Evolutionary conservation across 2,888 invertebrate species (phyloP).

Genomic region (Myopa tessellatipennis): DNA sequence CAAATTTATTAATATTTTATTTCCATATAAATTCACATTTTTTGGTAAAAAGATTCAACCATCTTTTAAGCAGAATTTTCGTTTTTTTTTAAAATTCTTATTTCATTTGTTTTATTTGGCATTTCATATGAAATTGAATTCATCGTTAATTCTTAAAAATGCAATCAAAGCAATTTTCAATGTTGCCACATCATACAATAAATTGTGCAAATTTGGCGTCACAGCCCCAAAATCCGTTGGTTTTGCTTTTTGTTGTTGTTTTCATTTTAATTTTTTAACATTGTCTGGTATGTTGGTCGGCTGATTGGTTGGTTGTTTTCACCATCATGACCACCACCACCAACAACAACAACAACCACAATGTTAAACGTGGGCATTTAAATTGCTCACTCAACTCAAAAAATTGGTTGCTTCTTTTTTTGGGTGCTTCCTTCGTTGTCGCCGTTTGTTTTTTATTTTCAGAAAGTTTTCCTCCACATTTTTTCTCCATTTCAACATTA

Average conservation of each 20-base stretch:
- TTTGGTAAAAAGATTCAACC: no score
- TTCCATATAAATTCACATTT: no score
- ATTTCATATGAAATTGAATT: neutral
- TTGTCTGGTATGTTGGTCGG: neutral
- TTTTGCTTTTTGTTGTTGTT: slow-evolving; percentile 1
- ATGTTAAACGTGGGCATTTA: no score
- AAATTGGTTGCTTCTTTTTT: neutral
- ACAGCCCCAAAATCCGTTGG: neutral
- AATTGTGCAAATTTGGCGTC: slow-evolving; percentile 23
- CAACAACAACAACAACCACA: no score
- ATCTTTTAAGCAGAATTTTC: no score
- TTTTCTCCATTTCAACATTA: neutral
- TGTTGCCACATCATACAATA: slow-evolving; percentile 22
- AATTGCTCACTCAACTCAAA: neutral
- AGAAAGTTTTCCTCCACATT: neutral
- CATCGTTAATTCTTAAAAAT: slow-evolving; percentile 9
- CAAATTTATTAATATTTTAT: no score
- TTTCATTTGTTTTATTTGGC: neutral
- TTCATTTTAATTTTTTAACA: neutral
- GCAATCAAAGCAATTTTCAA: slow-evolving; percentile 27
- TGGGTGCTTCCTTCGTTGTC: no score
- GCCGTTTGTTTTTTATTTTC: neutral
- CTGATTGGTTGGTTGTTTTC: no score
- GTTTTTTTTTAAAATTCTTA: no score
- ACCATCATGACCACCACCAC: no score